Conservation (phyloP, 1,140 invertebrate species). For the Bombus polaris region DNA sequence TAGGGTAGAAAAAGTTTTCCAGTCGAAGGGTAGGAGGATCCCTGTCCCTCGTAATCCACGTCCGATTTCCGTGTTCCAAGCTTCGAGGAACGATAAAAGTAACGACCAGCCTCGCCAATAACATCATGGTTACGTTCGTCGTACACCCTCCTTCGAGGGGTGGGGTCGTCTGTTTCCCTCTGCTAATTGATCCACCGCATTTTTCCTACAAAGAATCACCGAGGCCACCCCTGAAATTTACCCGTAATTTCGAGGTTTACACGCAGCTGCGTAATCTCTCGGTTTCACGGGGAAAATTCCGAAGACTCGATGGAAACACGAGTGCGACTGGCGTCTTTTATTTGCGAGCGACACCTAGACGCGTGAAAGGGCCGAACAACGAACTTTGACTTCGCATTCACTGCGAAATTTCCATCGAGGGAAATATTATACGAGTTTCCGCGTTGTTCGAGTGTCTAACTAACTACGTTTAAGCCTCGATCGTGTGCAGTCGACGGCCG, state of each 20-base stretch:
- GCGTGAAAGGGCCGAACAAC: neutral
- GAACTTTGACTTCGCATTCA: neutral
- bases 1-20: constrained; percentile 11
- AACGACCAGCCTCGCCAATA: constrained; percentile 52
- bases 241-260: constrained; percentile 42
- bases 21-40: neutral
- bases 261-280: neutral
- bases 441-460: neutral
- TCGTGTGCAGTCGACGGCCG: neutral
- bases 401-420: constrained; percentile 10
- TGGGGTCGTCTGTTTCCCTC: constrained; percentile 16
- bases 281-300: neutral
- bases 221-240: constrained; percentile 52
- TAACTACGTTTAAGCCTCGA: neutral
- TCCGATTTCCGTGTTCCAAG: constrained; percentile 55
- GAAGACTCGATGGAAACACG: neutral
- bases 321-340: constrained; percentile 27
- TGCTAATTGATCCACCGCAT: constrained; percentile 62
- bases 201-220: constrained; percentile 43
- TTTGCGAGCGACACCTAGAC: neutral
- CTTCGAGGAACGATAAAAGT: constrained; percentile 61
- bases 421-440: constrained; percentile 9
- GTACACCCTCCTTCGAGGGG: constrained; percentile 26
- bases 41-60: constrained; percentile 53
- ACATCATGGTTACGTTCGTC: constrained; percentile 45